Evolutionary conservation across 2,888 invertebrate genomes (phyloP), one percentile per base, ranked within the genome.

Genomic region (Amaurobius ferox): DNA sequence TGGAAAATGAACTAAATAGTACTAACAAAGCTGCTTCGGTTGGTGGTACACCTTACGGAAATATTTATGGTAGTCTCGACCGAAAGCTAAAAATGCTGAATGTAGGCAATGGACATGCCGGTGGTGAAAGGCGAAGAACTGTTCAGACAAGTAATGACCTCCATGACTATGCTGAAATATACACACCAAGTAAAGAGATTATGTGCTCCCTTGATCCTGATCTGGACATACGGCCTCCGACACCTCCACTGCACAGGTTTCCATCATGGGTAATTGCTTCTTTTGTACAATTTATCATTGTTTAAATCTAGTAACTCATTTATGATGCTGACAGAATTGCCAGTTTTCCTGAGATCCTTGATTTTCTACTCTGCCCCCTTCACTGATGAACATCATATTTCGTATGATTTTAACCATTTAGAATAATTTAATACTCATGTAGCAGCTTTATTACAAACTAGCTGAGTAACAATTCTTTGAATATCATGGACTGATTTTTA

Each of bases 101-200:
- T 71, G 78, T 78, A 29, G 79, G 72, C 3, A 80, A 87, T 70
- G 78, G 77, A 19, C 81, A 70, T 73, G 67, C 61, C 23, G 73
- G 73, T 29, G 79, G 68, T 0, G 83, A 86, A 55, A 71, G 86
- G 55, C 72, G 73, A 29, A 88, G 79, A 39, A 87, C 79, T 80
- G 81, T 88, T 16, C 89, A 89, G 26, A 89, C 89, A n/a, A 90
- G 91, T 78, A 87, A 87, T 72, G 91, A 91, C 88, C 88, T 89
- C 0, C 97, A 97, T 90, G 97, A 97, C 91, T 97, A 97, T 90
- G 97, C 97, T 0, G 97, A 97, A 92, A 97, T 97, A 88, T 97
- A 97, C 90, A 97, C 97, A 30, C 97, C 97, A 0, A 96, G 96
- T 89, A 94, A 96, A 91, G 97, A 96, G 35, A 79, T 87, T 9